Evolutionary conservation across 2,888 invertebrate genomes (phyloP), one percentile per base, ranked within the genome.

Genomic region (Amorpha juglandis): DNA sequence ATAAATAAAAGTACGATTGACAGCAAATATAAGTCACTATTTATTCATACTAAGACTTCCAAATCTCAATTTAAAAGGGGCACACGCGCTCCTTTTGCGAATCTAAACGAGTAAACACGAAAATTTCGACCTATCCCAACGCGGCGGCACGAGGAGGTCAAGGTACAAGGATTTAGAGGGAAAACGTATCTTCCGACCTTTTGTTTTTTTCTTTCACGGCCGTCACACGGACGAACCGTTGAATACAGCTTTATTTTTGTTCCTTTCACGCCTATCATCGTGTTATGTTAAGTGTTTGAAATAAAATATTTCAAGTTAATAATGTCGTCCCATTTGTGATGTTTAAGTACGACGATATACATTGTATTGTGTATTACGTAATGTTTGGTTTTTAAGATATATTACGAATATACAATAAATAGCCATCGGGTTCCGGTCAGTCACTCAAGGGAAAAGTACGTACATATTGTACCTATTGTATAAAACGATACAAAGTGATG

Each of bases 71-170:
- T n/a, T 38, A 58, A 12, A 16, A 4, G 19, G 27, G 12, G 58
- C 58, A 58, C 35, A 52, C 52, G 51, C 47, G 53, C 19, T 33
- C 53, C 65, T 65, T 63, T 50, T 63, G 64, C 64, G 62, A 62
- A 4, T 27, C 58, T 48, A 45, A 66, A 55, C 66, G 66, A 69
- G 65, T 65, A 51, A 65, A 63, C 67, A 45, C 63, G 33, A n/a
- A 53, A 53, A 35, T 35, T n/a, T n/a, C 71, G 79, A 80, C 80
- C 80, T 80, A 73, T 74, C 80, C 71, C 77, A 80, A 78, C 71
- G 64, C 62, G 69, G 67, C 70, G 62, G 70, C 64, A 67, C 33
- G 71, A 70, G 69, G 78, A 76, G 80, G 80, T 78, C 80, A 80
- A 78, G 79, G 71, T 70, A 64, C 67, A 68, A 67, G 69, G 70